These are phyloP conservation scores for Drosophila formosana DNA, from an alignment of 2,888 invertebrate species.

Conservation along the genomic window DNA sequence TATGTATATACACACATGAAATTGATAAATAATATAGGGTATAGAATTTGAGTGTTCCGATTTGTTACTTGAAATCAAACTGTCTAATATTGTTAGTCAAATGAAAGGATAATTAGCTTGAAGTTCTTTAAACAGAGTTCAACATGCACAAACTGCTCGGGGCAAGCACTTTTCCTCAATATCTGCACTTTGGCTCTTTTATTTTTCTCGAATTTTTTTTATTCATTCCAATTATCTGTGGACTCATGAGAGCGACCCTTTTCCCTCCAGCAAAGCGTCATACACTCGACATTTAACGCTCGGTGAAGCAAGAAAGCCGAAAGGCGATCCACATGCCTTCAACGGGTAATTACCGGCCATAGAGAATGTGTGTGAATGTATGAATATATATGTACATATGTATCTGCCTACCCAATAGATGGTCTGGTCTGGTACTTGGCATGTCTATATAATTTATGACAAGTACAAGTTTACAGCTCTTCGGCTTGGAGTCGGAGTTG, in stretches of 20 bases:
- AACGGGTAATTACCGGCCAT: conserved; percentile 51
- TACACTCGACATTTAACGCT: conserved; percentile 54
- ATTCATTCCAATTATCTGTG: conserved; percentile 31
- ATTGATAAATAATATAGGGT: background rate
- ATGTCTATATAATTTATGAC: conserved; percentile 71
- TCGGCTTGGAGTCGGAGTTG: conserved; percentile 16
- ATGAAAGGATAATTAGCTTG: background rate
- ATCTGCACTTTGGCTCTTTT: conserved; percentile 3
- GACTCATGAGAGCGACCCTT: conserved; percentile 27
- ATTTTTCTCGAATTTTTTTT: background rate
- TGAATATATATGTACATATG: background rate
- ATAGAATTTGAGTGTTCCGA: background rate
- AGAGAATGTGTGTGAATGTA: conserved; percentile 12
- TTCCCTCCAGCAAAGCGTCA: conserved; percentile 10
- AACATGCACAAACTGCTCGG: background rate
- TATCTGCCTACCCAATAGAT: conserved; percentile 42
- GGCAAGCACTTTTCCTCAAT: conserved; percentile 1
- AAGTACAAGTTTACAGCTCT: conserved; percentile 66
- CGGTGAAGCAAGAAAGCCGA: conserved; percentile 50
- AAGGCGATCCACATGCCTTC: conserved; percentile 49
- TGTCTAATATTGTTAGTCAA: background rate
- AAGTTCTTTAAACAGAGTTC: background rate
- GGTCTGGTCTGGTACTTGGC: conserved; percentile 30
- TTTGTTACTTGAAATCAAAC: background rate
- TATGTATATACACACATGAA: no score